These are phyloP conservation scores for Lamellibrachia satsuma DNA, from an alignment of 2,888 invertebrate species.

Conservation along the genomic window DNA sequence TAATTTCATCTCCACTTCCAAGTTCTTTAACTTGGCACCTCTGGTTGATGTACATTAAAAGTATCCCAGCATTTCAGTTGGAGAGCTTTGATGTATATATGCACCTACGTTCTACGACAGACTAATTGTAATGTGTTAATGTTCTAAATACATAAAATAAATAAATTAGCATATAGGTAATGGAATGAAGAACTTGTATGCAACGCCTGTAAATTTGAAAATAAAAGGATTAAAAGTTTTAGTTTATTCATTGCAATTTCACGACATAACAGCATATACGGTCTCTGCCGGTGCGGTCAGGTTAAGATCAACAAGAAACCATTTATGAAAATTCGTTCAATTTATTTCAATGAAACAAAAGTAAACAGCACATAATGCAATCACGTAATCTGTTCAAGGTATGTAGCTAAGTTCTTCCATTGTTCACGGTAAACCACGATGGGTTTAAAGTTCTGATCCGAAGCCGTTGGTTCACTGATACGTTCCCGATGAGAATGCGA, in stretches of 20 bases:
- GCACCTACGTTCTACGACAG: not conserved
- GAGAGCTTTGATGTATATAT: not conserved
- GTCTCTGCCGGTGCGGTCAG: not conserved
- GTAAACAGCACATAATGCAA: not conserved
- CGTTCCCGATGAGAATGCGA: not conserved
- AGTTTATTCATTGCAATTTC: not conserved
- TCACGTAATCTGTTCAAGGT: not conserved
- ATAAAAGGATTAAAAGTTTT: not conserved
- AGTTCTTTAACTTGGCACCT: no score
- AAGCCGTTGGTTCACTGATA: not conserved
- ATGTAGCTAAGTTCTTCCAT: not conserved
- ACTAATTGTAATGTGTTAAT: not conserved
- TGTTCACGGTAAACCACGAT: not conserved
- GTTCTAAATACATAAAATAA: no score
- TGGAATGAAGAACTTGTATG: not conserved
- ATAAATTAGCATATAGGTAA: not conserved
- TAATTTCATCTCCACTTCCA: no score
- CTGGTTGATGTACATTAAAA: not conserved
- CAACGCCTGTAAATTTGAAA: not conserved
- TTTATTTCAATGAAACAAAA: not conserved
- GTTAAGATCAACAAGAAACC: not conserved
- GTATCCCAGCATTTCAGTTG: not conserved
- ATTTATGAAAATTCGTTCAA: not conserved
- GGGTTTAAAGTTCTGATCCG: not conserved
- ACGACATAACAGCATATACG: not conserved